Percentiles rank a stretch among this genome's conserved stretches.
Conservation (phyloP, 1,140 invertebrate genomes). For the Zaprionus gabonicus region DNA sequence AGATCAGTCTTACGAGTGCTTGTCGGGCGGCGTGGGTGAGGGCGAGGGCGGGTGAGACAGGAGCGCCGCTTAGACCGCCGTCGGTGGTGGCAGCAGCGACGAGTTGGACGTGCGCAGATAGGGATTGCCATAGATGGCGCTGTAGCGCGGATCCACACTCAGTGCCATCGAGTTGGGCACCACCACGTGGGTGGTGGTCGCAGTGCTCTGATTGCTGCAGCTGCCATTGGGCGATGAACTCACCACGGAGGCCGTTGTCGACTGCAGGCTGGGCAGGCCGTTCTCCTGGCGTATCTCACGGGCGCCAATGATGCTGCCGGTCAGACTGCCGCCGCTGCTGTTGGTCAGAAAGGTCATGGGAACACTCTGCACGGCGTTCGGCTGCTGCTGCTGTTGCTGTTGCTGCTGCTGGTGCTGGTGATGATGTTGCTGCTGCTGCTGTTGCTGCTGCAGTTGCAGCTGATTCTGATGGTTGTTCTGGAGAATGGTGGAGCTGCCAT, state of each 20-base stretch:
- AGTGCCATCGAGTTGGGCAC: slow-evolving; percentile 74
- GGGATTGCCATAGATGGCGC: slow-evolving; percentile 94
- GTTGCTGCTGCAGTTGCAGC: slow-evolving; percentile 74
- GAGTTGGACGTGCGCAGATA: slow-evolving; percentile 88
- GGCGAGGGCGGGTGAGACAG: neutral
- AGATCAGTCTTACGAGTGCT: slow-evolving; percentile 59
- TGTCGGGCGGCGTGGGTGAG: neutral
- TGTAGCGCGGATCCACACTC: slow-evolving; percentile 93
- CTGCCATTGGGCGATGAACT: slow-evolving; percentile 83
- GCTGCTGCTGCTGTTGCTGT: slow-evolving; percentile 38
- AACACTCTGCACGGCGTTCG: slow-evolving; percentile 50
- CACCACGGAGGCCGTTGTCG: slow-evolving; percentile 81
- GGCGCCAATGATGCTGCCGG: slow-evolving; percentile 79
- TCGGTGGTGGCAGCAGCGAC: slow-evolving; percentile 85
- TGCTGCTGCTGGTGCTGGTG: slow-evolving; percentile 50
- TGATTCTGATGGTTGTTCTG: slow-evolving; percentile 83
- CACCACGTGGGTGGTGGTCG: slow-evolving; percentile 73
- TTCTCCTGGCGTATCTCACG: slow-evolving; percentile 81
- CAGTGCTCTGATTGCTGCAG: slow-evolving; percentile 80
- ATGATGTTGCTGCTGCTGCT: slow-evolving; percentile 66
- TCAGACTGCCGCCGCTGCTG: slow-evolving; percentile 77
- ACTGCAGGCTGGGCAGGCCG: slow-evolving; percentile 77
- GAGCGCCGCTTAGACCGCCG: slow-evolving; percentile 62
- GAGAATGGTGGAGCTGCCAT: slow-evolving; percentile 77
- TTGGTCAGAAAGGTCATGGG: slow-evolving; percentile 81